phyloP scores from a whole-genome alignment of 2,888 invertebrate species.

The Diogma glabrata region DNA sequence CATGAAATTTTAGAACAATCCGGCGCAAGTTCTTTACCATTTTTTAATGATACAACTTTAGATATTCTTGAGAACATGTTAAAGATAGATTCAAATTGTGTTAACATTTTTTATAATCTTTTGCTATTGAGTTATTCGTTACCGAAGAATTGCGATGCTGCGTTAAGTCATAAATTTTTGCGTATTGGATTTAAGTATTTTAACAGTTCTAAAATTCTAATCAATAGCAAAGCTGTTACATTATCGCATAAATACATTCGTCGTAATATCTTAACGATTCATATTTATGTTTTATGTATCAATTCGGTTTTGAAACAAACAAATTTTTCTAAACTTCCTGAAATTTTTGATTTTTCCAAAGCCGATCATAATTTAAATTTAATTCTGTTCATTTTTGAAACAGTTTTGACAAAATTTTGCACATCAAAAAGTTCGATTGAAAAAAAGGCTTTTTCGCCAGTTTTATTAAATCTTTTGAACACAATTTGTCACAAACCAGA shows the following conservation, averaged over 20 bases:
- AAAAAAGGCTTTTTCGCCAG: not conserved
- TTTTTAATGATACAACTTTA: no score
- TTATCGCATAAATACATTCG: conserved; percentile 31
- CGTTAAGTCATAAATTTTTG: conserved; percentile 33
- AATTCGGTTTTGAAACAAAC: not conserved
- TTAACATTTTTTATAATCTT: conserved; percentile 1
- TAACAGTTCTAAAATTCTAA: no score
- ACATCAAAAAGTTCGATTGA: not conserved
- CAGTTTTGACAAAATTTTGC: conserved; percentile 21
- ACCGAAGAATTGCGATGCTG: conserved; percentile 32
- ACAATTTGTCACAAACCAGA: no score
- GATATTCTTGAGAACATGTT: conserved; percentile 3
- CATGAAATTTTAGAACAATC: not conserved
- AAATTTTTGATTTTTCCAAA: not conserved
- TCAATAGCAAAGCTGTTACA: no score
- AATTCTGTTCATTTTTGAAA: conserved; percentile 23
- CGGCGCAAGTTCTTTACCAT: not conserved
- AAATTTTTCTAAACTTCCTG: not conserved
- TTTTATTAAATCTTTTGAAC: conserved; percentile 5
- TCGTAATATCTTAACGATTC: conserved; percentile 24
- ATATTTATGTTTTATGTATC: not conserved
- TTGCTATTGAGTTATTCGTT: conserved; percentile 36
- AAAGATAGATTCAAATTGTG: not conserved
- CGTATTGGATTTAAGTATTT: conserved; percentile 26
- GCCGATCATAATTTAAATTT: not conserved